Evolutionary conservation across 2,888 invertebrate species (phyloP).

Genomic region (Volucella zonaria): DNA sequence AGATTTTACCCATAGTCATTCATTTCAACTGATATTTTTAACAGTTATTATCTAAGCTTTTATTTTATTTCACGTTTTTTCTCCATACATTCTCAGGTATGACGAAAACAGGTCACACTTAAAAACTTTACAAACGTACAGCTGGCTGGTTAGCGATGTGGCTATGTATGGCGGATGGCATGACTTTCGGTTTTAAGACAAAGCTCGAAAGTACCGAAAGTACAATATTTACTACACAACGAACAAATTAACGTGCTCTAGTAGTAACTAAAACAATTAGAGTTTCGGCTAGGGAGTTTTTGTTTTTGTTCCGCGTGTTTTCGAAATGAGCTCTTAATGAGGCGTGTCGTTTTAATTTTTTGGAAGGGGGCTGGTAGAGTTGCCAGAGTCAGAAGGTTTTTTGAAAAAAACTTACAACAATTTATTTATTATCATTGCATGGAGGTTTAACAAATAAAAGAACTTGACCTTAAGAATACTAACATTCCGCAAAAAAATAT

Average conservation of each 20-base stretch:
- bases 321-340: conserved; percentile 64
- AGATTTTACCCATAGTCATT: neutral
- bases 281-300: conserved; percentile 59
- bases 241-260: conserved; percentile 18
- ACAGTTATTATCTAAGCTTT: conserved; percentile 70
- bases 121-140: conserved; percentile 53
- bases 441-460: too few relatives aligned
- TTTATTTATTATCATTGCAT: too few relatives aligned
- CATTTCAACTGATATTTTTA: conserved; percentile 47
- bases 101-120: conserved; percentile 74
- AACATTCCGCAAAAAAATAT: too few relatives aligned
- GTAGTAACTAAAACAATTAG: conserved; percentile 42
- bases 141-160: conserved; percentile 16
- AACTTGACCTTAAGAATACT: too few relatives aligned
- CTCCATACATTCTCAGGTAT: conserved; percentile 64
- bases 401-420: too few relatives aligned
- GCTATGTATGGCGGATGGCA: conserved; percentile 46
- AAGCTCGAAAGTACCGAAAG: conserved; percentile 60
- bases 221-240: conserved; percentile 23
- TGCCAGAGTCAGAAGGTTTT: conserved; percentile 8
- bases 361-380: conserved; percentile 24
- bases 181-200: conserved; percentile 43
- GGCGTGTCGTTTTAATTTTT: conserved; percentile 48
- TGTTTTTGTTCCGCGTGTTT: conserved; percentile 66
- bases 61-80: conserved; percentile 47